Conservation (phyloP, 2,797 vertebrate species). For the Psittacula echo region DNA sequence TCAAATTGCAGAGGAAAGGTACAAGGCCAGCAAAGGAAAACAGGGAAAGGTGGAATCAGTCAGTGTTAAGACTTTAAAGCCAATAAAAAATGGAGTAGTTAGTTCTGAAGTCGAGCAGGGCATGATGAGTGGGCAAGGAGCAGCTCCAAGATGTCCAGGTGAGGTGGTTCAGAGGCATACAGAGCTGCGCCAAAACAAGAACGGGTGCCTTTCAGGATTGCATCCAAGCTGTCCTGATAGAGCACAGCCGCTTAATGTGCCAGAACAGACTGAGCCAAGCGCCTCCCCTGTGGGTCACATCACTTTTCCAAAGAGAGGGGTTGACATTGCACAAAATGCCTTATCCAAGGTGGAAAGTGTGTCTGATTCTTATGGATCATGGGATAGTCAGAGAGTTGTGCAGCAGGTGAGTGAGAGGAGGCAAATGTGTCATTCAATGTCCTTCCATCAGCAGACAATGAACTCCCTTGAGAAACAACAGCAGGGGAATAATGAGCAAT, state of each 20-base stretch:
- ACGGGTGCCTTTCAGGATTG: not conserved
- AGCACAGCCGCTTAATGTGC: constrained; percentile 65
- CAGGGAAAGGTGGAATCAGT: constrained; percentile 48
- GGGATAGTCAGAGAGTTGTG: constrained; percentile 20
- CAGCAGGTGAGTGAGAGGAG: constrained; percentile 38
- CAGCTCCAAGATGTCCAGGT: not conserved
- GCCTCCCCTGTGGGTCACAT: not conserved
- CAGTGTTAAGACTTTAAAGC: not conserved
- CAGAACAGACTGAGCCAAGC: constrained; percentile 41
- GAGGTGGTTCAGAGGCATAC: constrained; percentile 50
- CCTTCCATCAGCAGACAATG: constrained; percentile 29
- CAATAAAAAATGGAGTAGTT: constrained; percentile 7
- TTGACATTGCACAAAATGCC: constrained; percentile 35
- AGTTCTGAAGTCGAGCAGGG: not conserved
- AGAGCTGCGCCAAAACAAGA: constrained; percentile 4
- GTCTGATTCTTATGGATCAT: not conserved
- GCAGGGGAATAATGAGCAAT: not conserved
- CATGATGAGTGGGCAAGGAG: not conserved
- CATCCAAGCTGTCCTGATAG: constrained; percentile 56
- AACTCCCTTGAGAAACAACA: constrained; percentile 21
- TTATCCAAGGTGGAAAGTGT: constrained; percentile 33
- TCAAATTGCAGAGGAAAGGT: constrained; percentile 66
- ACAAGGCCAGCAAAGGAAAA: constrained; percentile 53
- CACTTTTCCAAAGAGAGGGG: not conserved
- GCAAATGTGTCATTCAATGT: not conserved